Evolutionary conservation across 2,888 invertebrate species (phyloP).

Genomic region (Antheraea assamensis): DNA sequence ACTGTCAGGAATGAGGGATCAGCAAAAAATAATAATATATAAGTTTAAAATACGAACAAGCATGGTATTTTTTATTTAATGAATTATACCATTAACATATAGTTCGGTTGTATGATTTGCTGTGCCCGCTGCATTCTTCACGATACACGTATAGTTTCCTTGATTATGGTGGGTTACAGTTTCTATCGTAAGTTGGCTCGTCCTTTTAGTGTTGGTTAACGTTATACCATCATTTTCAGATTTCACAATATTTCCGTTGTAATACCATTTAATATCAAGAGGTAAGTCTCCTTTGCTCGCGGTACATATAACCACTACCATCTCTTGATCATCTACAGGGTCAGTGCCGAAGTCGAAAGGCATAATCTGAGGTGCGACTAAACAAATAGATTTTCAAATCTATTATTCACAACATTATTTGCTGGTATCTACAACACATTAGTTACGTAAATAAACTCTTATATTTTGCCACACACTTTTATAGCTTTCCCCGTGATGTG

Average conservation of each 20-base stretch:
- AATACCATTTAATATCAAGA: slow-evolving; percentile 87
- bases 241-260: slow-evolving; percentile 68
- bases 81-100: slow-evolving; percentile 69
- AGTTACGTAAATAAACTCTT: background rate
- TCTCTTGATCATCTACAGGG: slow-evolving; percentile 85
- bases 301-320: slow-evolving; percentile 86
- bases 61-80: background rate
- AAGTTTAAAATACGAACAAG: slow-evolving; percentile 20
- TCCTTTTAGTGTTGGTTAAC: slow-evolving; percentile 79
- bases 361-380: slow-evolving; percentile 87
- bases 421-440: background rate
- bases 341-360: slow-evolving; percentile 88
- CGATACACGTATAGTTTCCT: slow-evolving; percentile 84
- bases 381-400: slow-evolving; percentile 16
- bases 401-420: too few relatives aligned
- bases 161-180: slow-evolving; percentile 83
- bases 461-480: slow-evolving; percentile 32
- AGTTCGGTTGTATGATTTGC: slow-evolving; percentile 80
- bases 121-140: slow-evolving; percentile 82
- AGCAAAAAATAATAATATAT: slow-evolving; percentile 23
- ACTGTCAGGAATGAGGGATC: slow-evolving; percentile 75
- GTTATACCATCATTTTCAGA: slow-evolving; percentile 80
- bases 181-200: slow-evolving; percentile 84
- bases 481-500: background rate
- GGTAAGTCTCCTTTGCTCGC: slow-evolving; percentile 90